Evolutionary conservation across 2,797 vertebrate genomes (phyloP).

Genomic region (Sus cebifrons): DNA sequence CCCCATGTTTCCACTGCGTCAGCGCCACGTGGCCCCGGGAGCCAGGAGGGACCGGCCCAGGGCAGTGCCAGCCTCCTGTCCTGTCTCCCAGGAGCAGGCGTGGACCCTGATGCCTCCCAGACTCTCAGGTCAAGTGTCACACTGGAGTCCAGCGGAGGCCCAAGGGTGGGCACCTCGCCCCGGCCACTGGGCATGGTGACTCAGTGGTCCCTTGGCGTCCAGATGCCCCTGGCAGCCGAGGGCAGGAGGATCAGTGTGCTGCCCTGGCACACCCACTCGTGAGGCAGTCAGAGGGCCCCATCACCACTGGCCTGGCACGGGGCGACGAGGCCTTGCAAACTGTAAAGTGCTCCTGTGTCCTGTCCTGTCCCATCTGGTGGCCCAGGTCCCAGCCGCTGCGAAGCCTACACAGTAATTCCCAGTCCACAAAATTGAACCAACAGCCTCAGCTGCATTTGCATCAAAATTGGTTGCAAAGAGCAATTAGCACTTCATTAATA

Average conservation of each 20-base stretch:
- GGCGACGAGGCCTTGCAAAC: no score
- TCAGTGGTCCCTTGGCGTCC: fast-evolving
- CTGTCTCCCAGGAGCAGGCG: fast-evolving
- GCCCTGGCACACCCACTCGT: background rate
- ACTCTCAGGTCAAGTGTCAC: background rate
- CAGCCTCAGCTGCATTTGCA: slow-evolving; percentile 89
- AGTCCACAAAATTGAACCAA: slow-evolving; percentile 87
- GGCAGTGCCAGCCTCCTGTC: background rate
- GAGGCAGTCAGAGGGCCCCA: fast-evolving
- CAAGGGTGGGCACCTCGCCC: fast-evolving
- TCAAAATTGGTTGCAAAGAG: slow-evolving; percentile 92
- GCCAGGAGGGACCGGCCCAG: fast-evolving
- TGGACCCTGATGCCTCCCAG: background rate
- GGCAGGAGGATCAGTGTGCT: background rate
- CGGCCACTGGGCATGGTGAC: background rate
- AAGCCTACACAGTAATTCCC: slow-evolving; percentile 85
- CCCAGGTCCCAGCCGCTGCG: slow-evolving; percentile 63
- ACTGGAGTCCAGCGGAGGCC: background rate
- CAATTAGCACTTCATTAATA: slow-evolving; percentile 94
- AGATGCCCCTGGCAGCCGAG: background rate
- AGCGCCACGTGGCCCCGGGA: background rate
- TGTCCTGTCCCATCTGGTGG: slow-evolving; percentile 79
- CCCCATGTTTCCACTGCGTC: background rate
- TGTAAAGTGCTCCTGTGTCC: slow-evolving; percentile 79
- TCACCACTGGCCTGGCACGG: fast-evolving